phyloP scores from a whole-genome alignment of 2,797 vertebrate species.

The Arremon aurantiirostris region DNA sequence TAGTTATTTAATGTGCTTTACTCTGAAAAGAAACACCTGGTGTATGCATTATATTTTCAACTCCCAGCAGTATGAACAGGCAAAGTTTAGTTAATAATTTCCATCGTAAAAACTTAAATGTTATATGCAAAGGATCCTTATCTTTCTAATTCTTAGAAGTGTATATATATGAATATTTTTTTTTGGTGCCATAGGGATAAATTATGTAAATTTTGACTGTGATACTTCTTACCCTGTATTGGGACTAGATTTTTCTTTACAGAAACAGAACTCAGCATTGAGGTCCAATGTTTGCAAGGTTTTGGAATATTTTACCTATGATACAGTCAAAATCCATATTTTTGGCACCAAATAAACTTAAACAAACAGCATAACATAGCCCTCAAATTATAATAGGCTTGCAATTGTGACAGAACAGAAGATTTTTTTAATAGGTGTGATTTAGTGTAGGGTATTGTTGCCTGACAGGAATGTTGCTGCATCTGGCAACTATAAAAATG shows the following conservation, averaged over 20 bases:
- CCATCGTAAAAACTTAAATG: neutral
- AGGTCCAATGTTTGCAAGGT: neutral
- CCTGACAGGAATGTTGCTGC: neutral
- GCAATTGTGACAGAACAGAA: neutral
- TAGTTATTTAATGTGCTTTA: neutral
- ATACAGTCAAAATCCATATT: neutral
- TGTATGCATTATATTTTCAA: neutral
- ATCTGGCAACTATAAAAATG: neutral
- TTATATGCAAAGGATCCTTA: neutral
- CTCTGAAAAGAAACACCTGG: neutral
- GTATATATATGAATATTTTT: neutral
- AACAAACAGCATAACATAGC: neutral
- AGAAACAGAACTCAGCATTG: neutral
- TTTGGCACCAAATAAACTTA: neutral
- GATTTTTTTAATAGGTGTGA: neutral
- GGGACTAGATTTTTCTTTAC: neutral
- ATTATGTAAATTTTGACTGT: neutral
- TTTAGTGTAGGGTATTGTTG: neutral
- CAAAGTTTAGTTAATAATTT: neutral
- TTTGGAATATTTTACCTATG: neutral
- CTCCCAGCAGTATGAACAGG: neutral
- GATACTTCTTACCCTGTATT: neutral
- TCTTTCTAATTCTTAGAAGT: neutral
- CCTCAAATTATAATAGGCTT: neutral
- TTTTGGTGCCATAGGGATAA: neutral